phyloP scores from a whole-genome alignment of 1,140 invertebrate species.

The Liolophura sinensis region DNA sequence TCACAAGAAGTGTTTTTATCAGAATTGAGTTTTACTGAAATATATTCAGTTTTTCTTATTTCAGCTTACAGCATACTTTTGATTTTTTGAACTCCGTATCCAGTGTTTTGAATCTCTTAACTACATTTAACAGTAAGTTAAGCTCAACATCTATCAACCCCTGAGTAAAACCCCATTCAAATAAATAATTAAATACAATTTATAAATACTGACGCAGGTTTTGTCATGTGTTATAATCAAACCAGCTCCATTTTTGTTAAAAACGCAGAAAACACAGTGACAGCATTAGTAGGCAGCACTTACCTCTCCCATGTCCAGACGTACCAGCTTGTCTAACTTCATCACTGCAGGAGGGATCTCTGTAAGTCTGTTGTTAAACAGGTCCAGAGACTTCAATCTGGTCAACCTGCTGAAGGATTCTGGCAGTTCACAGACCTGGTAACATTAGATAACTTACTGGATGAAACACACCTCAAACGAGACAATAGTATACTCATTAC shows the following conservation, averaged over 20 bases:
- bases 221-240: not conserved
- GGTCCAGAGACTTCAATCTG: conserved; percentile 40
- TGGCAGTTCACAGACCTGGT: conserved; percentile 46
- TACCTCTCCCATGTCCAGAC: conserved; percentile 43
- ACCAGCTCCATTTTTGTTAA: not conserved
- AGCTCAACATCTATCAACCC: no score
- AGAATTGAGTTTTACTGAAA: no score
- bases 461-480: no score
- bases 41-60: no score
- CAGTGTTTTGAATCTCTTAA: no score
- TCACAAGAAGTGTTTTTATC: no score
- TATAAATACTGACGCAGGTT: not conserved
- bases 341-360: conserved; percentile 35
- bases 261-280: conserved; percentile 3
- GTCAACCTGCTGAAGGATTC: conserved; percentile 40
- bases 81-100: no score
- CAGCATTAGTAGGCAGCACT: conserved; percentile 3
- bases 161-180: not conserved
- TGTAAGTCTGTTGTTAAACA: conserved; percentile 44
- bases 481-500: no score
- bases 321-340: conserved; percentile 31
- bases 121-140: no score
- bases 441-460: conserved; percentile 6
- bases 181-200: not conserved
- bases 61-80: no score